phyloP scores from a whole-genome alignment of 2,113 vertebrate species.

The Ancistrus triradiatus region DNA sequence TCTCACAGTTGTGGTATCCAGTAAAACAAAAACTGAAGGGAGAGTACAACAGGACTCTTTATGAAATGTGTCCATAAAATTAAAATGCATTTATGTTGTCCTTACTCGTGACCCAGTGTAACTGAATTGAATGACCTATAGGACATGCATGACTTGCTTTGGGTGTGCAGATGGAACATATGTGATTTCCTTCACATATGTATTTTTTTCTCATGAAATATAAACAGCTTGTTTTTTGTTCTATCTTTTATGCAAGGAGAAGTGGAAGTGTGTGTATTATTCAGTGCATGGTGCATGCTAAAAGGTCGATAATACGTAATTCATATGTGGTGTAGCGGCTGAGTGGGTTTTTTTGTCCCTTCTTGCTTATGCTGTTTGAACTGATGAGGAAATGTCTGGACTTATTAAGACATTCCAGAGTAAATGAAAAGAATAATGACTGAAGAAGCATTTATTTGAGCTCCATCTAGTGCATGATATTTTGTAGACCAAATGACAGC shows the following conservation, averaged over 20 bases:
- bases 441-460: background rate
- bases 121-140: background rate
- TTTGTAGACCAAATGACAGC: background rate
- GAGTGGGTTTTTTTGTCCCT: background rate
- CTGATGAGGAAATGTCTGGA: too few relatives aligned
- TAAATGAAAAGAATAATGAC: too few relatives aligned
- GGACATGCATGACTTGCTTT: constrained; percentile 3
- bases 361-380: too few relatives aligned
- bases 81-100: background rate
- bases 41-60: background rate
- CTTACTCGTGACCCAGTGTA: background rate
- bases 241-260: too few relatives aligned
- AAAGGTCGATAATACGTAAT: background rate
- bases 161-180: background rate
- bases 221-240: too few relatives aligned
- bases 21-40: background rate
- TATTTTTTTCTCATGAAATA: too few relatives aligned
- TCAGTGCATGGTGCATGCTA: background rate
- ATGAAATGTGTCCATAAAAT: background rate
- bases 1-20: constrained; percentile 2
- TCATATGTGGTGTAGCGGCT: background rate
- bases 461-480: background rate
- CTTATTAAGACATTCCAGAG: background rate
- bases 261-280: background rate
- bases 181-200: too few relatives aligned